Evolutionary conservation across 30 jellyfish, hydroid and myxozoan species (phyloP).

Genomic region (Pelagia noctiluca): DNA sequence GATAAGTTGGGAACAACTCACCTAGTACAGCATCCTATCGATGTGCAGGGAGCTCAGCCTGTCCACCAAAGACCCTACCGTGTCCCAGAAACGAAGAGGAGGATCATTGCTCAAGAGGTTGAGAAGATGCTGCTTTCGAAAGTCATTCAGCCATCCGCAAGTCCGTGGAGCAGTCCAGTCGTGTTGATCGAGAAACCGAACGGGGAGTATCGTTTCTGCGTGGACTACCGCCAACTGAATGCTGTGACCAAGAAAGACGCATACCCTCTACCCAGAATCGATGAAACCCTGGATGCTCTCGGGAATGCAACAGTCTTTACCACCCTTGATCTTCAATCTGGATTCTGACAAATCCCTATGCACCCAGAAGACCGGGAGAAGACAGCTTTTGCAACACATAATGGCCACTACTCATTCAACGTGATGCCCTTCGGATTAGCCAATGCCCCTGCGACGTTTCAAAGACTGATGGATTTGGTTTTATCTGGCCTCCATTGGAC

Average conservation of each 20-base stretch:
- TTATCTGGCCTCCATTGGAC: conserved; percentile 48
- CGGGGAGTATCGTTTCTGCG: conserved; percentile 67
- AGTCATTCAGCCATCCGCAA: conserved; percentile 47
- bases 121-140: conserved; percentile 45
- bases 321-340: conserved; percentile 63
- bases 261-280: conserved; percentile 65
- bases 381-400: conserved; percentile 69
- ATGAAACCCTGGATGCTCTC: conserved; percentile 58
- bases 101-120: conserved; percentile 27
- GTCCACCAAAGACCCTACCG: conserved; percentile 53
- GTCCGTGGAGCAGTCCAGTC: conserved; percentile 79
- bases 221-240: conserved; percentile 69
- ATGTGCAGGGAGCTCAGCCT: conserved; percentile 46
- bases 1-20: conserved; percentile 18
- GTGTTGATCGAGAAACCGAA: conserved; percentile 71
- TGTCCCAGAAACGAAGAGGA: conserved; percentile 37
- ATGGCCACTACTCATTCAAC: conserved; percentile 57
- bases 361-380: conserved; percentile 35
- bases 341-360: conserved; percentile 66
- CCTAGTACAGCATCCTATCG: conserved; percentile 37
- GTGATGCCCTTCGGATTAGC: conserved; percentile 74
- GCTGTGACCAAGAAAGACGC: conserved; percentile 69
- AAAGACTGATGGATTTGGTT: conserved; percentile 62
- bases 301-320: conserved; percentile 46
- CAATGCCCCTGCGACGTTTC: conserved; percentile 77